Base-by-base conservation (phyloP, 2,888 invertebrate genomes). In the Malachius bipustulatus region DNA sequence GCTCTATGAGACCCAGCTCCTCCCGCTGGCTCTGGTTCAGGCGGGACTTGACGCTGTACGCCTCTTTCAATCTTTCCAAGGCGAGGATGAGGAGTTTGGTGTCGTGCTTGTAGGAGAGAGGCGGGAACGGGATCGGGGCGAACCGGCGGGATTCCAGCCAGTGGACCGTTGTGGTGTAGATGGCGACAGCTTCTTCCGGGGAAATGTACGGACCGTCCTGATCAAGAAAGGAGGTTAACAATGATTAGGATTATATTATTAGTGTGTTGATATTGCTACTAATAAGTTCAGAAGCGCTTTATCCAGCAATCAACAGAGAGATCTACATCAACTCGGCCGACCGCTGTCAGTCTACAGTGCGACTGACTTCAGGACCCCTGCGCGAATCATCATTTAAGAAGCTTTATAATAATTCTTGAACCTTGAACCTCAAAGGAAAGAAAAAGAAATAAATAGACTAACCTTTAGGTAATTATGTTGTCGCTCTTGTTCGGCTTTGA, bases 121-220 rank as follows among this genome's bases (percentile, higher is more conserved):
- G 98, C 2, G 98, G 98, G 67, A 99, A 99, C 0, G 98, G 98
- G 51, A 99, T 98, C 0, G 98, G 98, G 1, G 97, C 96, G 66
- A 99, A 99, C 45, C 98, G 73, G 30, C 98, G 72, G 0, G 94
- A 96, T 62, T 99, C 98, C 43, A 99, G 69, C 98, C 98, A 99
- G 67, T 99, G 98, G 1, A 99, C 98, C 2, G 97, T 97, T 1
- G 97, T 98, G 0, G 98, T 98, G 63, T 98, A 99, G 57, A 99
- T 98, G 16, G 98, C 98, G 9, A 99, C 97, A 12, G 98, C 98
- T 71, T 99, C 98, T 63, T 99, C 98, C 0, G 98, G 96, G 1
- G 94, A 94, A 52, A 98, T 94, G 66, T 98, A 98, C 0, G 98
- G 98, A 33, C 98, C 98, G 62, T 99, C 98, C 75, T 79, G n/a